Percentiles rank a stretch among this genome's conserved stretches.
phyloP scores from a whole-genome alignment of 1,140 invertebrate species.

The Sweltsa coloradensis region DNA sequence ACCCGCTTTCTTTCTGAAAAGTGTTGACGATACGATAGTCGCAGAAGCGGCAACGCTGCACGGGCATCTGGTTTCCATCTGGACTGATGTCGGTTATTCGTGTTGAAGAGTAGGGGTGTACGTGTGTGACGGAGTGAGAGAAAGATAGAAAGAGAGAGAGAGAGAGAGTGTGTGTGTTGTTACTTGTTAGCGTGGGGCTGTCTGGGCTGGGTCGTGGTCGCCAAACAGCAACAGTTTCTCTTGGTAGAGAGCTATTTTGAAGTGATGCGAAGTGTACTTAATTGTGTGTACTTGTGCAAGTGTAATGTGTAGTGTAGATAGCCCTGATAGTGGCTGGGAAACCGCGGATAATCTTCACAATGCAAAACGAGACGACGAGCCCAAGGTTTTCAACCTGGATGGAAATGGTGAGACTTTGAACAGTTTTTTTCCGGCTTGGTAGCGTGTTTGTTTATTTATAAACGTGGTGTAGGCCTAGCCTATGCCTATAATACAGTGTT shows the following conservation, averaged over 20 bases:
- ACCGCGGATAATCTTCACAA: neutral
- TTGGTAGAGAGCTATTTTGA: neutral
- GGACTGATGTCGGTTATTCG: neutral
- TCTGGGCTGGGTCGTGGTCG: neutral
- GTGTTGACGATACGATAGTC: neutral
- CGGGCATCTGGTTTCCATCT: slow-evolving; percentile 12
- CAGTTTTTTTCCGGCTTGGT: too few species aligned
- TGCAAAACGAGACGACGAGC: neutral
- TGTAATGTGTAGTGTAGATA: neutral
- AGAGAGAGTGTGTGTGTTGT: neutral
- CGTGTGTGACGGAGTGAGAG: neutral
- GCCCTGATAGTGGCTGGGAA: neutral
- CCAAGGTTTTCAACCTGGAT: neutral
- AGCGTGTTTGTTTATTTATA: too few species aligned
- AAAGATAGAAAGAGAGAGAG: neutral
- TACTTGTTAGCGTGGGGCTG: neutral
- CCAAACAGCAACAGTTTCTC: neutral
- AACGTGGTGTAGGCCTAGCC: too few species aligned
- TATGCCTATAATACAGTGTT: too few species aligned
- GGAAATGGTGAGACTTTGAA: neutral
- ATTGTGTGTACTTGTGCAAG: neutral
- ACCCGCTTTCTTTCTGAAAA: slow-evolving; percentile 9
- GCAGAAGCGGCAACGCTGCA: neutral
- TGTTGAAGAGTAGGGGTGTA: neutral
- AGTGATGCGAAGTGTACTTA: neutral